Evolutionary conservation across 2,113 vertebrate species (phyloP).

Genomic region (Callithrix jacchus): DNA sequence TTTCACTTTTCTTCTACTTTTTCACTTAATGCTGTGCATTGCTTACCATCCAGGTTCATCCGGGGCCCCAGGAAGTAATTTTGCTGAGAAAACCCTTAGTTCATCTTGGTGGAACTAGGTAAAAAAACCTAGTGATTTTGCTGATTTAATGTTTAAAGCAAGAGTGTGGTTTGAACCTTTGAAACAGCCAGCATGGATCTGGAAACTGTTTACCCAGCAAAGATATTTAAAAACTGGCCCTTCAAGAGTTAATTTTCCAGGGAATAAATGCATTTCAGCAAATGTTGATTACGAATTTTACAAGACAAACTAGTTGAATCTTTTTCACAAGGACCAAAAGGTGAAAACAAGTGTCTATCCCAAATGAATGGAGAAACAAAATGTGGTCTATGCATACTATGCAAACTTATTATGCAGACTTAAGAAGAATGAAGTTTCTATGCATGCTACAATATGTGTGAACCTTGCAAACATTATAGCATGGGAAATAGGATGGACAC

Average conservation of each 20-base stretch:
- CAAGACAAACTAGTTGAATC: not conserved
- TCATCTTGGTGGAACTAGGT: not conserved
- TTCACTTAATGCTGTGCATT: not conserved
- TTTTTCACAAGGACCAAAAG: not conserved
- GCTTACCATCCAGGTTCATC: not conserved
- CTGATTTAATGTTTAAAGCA: not conserved
- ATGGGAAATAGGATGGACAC: not conserved
- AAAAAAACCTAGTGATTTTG: not conserved
- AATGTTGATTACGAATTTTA: not conserved
- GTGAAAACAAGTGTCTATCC: not conserved
- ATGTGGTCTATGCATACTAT: not conserved
- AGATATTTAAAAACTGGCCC: not conserved
- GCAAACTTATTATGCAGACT: not conserved
- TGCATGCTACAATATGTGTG: not conserved
- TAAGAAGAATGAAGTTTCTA: not conserved
- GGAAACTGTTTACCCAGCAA: not conserved
- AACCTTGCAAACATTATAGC: not conserved
- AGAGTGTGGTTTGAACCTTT: not conserved
- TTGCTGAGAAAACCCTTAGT: not conserved
- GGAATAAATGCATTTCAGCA: not conserved
- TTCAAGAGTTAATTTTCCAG: not conserved
- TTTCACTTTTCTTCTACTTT: not conserved
- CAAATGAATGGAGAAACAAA: not conserved
- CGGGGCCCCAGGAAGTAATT: not conserved
- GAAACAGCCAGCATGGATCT: not conserved